Conservation (phyloP, 1,140 invertebrate genomes). For the Lepidurus couesii region DNA sequence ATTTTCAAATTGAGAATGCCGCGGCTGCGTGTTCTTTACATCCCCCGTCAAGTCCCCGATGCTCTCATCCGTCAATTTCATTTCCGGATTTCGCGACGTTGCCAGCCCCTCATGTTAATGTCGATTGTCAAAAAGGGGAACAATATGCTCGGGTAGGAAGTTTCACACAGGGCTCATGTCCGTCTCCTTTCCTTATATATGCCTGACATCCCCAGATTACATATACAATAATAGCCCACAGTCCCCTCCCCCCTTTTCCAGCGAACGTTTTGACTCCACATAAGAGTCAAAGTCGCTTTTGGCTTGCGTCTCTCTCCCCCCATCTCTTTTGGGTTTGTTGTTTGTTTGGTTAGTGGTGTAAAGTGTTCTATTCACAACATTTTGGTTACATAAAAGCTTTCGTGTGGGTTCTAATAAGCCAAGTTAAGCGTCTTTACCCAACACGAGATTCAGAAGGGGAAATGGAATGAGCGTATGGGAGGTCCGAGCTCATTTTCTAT, state of each 20-base stretch:
- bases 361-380: too few species aligned
- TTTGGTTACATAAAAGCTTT: too few species aligned
- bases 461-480: neutral
- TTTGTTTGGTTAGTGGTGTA: neutral
- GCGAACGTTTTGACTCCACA: neutral
- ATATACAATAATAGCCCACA: conserved; percentile 15
- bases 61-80: neutral
- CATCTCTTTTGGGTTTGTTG: neutral
- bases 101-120: conserved; percentile 3
- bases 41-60: neutral
- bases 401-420: too few species aligned
- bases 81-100: neutral
- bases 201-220: conserved; percentile 20
- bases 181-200: neutral
- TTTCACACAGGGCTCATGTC: neutral
- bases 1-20: neutral
- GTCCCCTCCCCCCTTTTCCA: neutral
- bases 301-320: neutral
- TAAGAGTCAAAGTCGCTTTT: neutral
- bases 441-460: too few species aligned
- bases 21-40: too few species aligned
- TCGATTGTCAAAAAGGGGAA: conserved; percentile 12
- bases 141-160: neutral
- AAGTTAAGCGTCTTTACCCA: too few species aligned
- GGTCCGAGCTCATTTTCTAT: neutral